phyloP scores from a whole-genome alignment of 2,797 vertebrate genomes.

The Gastrophryne carolinensis region DNA sequence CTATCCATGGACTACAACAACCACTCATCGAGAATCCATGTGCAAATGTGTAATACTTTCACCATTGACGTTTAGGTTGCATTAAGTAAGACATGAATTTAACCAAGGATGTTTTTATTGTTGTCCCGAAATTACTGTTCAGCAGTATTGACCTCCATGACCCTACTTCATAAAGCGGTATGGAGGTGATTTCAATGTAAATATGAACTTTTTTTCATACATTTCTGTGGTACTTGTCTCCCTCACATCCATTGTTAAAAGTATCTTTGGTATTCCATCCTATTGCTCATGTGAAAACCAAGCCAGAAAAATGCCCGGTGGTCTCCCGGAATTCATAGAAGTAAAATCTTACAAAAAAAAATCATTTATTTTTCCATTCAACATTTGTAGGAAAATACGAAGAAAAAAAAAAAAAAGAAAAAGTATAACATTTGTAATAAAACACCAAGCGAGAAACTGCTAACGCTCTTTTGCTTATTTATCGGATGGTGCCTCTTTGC shows the following conservation, averaged over 20 bases:
- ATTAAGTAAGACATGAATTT: conserved; percentile 72
- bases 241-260: conserved; percentile 75
- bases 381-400: conserved; percentile 61
- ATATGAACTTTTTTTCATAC: conserved; percentile 85
- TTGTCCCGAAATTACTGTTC: conserved; percentile 69
- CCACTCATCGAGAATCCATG: conserved; percentile 40
- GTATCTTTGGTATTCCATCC: conserved; percentile 87
- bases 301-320: conserved; percentile 65
- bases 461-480: conserved; percentile 71
- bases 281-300: conserved; percentile 65
- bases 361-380: conserved; percentile 66
- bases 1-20: conserved; percentile 26
- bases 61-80: conserved; percentile 56
- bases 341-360: conserved; percentile 61
- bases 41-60: conserved; percentile 47
- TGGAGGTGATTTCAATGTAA: conserved; percentile 84
- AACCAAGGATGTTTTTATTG: conserved; percentile 67
- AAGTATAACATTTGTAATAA: conserved; percentile 69
- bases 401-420: conserved; percentile 55
- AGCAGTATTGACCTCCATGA: conserved; percentile 75
- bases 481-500: conserved; percentile 73
- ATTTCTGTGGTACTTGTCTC: conserved; percentile 87
- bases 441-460: conserved; percentile 56
- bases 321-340: conserved; percentile 58
- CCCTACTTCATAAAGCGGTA: conserved; percentile 74